phyloP scores from a whole-genome alignment of 2,113 vertebrate species.

The Chiloscyllium plagiosum region DNA sequence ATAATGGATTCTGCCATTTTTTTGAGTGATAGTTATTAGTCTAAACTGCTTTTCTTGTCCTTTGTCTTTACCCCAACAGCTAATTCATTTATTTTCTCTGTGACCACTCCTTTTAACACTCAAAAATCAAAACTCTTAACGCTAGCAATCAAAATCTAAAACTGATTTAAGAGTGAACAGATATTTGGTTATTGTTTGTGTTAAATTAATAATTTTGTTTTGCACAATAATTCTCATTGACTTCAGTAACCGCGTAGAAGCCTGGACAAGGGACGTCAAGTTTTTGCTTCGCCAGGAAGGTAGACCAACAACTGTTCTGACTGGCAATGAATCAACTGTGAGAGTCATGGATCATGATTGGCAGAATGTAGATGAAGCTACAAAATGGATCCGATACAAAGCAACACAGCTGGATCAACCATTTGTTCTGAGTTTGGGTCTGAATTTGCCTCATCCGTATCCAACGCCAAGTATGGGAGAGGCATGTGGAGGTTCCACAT shows the following conservation, averaged over 20 bases:
- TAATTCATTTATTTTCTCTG: too few species aligned
- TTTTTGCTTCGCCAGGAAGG: slow-evolving; percentile 87
- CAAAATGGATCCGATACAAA: slow-evolving; percentile 70
- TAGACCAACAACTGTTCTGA: slow-evolving; percentile 70
- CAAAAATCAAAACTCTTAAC: too few species aligned
- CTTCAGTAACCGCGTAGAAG: slow-evolving; percentile 88
- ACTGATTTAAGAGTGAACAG: background rate
- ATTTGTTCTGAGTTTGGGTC: slow-evolving; percentile 83
- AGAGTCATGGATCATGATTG: slow-evolving; percentile 79
- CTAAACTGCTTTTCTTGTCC: too few species aligned
- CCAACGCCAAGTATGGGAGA: slow-evolving; percentile 74
- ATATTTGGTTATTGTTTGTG: background rate
- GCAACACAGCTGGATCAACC: slow-evolving; percentile 60
- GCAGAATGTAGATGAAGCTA: slow-evolving; percentile 66
- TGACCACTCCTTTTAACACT: too few species aligned
- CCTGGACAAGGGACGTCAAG: slow-evolving; percentile 84
- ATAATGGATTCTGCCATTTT: too few species aligned
- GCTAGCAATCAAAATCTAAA: too few species aligned
- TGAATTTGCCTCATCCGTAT: slow-evolving; percentile 92
- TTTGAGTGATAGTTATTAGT: too few species aligned
- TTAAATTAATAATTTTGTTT: background rate
- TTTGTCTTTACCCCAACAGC: too few species aligned
- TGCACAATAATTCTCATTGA: slow-evolving; percentile 36
- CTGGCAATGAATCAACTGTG: slow-evolving; percentile 59
- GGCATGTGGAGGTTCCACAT: slow-evolving; percentile 83